These are phyloP conservation scores for Nymphalis polychloros DNA, from an alignment of 2,888 invertebrate genomes.

Conservation along the genomic window DNA sequence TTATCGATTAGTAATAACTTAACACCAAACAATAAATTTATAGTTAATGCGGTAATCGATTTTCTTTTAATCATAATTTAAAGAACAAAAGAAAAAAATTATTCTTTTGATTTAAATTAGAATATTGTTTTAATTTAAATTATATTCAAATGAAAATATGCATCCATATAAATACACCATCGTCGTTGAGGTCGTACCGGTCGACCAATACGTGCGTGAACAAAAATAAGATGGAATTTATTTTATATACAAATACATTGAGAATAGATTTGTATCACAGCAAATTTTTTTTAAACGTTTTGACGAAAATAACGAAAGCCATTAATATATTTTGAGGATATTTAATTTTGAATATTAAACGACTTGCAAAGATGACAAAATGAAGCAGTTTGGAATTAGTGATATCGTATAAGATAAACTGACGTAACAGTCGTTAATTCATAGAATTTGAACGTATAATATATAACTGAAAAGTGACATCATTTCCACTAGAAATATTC, in stretches of 20 bases:
- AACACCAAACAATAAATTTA: no score
- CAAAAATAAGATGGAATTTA: constrained; percentile 43
- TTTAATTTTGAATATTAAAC: not conserved
- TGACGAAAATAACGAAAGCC: constrained; percentile 8
- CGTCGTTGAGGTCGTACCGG: constrained; percentile 47
- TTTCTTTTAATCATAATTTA: no score
- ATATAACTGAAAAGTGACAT: not conserved
- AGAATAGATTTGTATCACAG: constrained; percentile 2
- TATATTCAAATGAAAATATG: not conserved
- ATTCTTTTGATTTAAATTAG: no score
- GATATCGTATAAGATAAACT: constrained; percentile 12
- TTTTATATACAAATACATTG: constrained; percentile 10
- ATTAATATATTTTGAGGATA: constrained; percentile 15
- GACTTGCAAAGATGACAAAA: not conserved
- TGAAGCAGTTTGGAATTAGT: not conserved
- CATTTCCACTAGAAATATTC: not conserved
- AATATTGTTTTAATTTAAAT: no score
- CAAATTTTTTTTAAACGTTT: constrained; percentile 7
- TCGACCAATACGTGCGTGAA: constrained; percentile 43
- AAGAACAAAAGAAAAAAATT: no score
- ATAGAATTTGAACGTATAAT: not conserved
- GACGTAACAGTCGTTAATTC: constrained; percentile 29
- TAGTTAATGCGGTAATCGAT: no score
- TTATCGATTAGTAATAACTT: no score
- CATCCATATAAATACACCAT: not conserved